Conservation (phyloP, 2,113 vertebrate species). For the Serinus canaria region DNA sequence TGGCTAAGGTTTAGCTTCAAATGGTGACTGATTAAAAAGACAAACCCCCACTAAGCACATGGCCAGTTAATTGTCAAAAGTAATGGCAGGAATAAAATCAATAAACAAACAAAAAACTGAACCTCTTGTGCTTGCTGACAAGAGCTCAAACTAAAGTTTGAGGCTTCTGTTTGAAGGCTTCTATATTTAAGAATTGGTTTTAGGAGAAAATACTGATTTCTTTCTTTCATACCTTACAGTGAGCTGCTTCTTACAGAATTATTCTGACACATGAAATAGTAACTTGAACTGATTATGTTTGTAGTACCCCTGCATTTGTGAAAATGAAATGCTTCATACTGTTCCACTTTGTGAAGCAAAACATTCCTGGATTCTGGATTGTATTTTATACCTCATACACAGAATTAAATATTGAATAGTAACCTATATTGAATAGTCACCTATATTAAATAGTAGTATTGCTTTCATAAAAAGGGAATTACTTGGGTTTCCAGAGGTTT, state of each 20-base stretch:
- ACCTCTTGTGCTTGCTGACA: background rate
- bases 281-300: slow-evolving; percentile 5
- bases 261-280: background rate
- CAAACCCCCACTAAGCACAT: fast-evolving
- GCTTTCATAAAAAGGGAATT: background rate
- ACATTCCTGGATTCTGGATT: background rate
- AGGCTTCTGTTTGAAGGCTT: background rate
- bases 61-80: background rate
- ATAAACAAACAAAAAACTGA: background rate
- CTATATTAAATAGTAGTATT: background rate
- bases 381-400: background rate
- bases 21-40: background rate
- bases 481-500: background rate
- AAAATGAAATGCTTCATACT: slow-evolving; percentile 27
- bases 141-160: background rate
- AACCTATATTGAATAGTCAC: background rate
- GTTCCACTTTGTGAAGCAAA: slow-evolving; percentile 2
- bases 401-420: background rate
- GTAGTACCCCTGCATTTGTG: slow-evolving; percentile 1
- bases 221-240: background rate
- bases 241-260: background rate
- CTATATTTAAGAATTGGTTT: background rate
- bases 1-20: background rate
- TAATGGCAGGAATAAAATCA: background rate
- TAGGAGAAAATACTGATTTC: background rate